phyloP scores from a whole-genome alignment of 2,888 invertebrate genomes.

The Choristoneura rosaceana region DNA sequence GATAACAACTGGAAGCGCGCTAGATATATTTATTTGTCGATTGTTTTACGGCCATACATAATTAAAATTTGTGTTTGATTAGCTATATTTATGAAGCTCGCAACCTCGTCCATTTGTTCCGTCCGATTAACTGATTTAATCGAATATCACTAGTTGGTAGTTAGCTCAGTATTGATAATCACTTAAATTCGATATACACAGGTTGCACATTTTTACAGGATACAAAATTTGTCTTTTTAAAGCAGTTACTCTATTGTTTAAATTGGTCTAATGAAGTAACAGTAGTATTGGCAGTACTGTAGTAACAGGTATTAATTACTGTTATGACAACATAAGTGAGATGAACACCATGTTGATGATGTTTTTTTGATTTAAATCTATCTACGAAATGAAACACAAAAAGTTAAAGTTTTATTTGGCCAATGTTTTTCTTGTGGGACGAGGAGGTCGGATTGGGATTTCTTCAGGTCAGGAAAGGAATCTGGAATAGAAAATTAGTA shows the following conservation, averaged over 20 bases:
- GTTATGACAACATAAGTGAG: too few species aligned
- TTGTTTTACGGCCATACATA: neutral
- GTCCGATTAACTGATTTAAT: neutral
- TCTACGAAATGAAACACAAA: constrained; percentile 1
- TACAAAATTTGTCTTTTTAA: too few species aligned
- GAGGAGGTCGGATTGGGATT: neutral
- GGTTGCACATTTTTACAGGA: too few species aligned
- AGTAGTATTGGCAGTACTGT: too few species aligned
- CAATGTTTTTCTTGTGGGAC: neutral
- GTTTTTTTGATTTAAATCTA: neutral
- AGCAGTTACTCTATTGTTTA: too few species aligned
- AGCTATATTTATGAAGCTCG: neutral
- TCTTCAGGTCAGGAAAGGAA: constrained; percentile 15
- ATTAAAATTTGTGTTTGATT: constrained; percentile 3
- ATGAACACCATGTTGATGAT: neutral
- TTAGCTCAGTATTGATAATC: neutral
- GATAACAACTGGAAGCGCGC: neutral
- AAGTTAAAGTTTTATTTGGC: neutral
- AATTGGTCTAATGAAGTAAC: too few species aligned
- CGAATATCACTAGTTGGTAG: neutral
- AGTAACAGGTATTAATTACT: too few species aligned
- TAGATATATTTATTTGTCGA: neutral
- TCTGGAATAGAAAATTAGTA: constrained; percentile 10
- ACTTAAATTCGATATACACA: neutral
- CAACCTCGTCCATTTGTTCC: neutral